These are phyloP conservation scores for Caenorhabditis macrosperma DNA, from an alignment of 2,888 invertebrate genomes.

Conservation along the genomic window DNA sequence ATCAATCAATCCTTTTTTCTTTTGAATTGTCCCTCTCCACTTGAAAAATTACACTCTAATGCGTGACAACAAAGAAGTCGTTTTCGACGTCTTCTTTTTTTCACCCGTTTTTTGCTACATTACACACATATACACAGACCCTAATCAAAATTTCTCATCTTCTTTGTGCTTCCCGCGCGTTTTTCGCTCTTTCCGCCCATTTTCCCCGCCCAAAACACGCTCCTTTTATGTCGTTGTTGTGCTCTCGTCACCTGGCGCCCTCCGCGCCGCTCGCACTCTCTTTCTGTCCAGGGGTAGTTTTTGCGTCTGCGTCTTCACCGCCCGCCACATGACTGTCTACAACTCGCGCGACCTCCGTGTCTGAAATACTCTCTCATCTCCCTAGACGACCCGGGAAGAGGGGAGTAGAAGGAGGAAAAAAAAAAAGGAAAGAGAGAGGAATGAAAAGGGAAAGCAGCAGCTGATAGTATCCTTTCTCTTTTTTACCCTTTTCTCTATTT, in stretches of 20 bases:
- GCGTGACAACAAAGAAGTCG: neutral
- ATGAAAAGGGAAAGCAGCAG: conserved; percentile 18
- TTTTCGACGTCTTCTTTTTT: neutral
- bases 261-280: conserved; percentile 12
- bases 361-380: conserved; percentile 65
- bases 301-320: conserved; percentile 13
- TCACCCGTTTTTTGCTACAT: conserved; percentile 24
- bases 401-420: conserved; percentile 29
- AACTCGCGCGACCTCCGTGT: conserved; percentile 7
- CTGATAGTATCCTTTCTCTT: conserved; percentile 27
- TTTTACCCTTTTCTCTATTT: conserved; percentile 15
- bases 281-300: conserved; percentile 11
- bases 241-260: conserved; percentile 19
- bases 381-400: conserved; percentile 64
- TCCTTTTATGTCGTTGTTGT: conserved; percentile 15
- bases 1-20: no score
- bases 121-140: conserved; percentile 25
- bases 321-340: conserved; percentile 15
- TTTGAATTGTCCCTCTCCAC: no score
- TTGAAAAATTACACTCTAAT: no score
- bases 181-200: conserved; percentile 23
- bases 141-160: conserved; percentile 54
- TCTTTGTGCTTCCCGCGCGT: neutral
- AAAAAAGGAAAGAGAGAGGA: conserved; percentile 14
- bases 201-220: conserved; percentile 35